These are phyloP conservation scores for Xestia ashworthii DNA, from an alignment of 2,888 invertebrate genomes.

Conservation along the genomic window DNA sequence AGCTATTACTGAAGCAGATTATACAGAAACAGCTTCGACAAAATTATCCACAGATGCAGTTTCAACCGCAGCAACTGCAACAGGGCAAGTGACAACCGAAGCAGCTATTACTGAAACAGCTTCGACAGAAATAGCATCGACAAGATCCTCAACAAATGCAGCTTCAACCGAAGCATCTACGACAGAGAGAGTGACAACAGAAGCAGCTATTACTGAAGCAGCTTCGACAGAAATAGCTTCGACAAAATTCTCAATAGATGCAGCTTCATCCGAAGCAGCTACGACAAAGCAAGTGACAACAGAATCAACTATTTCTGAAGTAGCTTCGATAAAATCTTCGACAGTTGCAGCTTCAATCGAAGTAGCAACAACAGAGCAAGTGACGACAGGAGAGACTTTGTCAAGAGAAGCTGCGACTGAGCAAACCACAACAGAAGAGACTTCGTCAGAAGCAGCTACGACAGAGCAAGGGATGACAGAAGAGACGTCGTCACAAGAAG, in stretches of 20 bases:
- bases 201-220: not conserved
- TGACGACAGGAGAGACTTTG: no score
- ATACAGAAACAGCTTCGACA: not conserved
- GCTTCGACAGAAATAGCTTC: not conserved
- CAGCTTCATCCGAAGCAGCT: conserved; percentile 1
- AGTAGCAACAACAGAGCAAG: not conserved
- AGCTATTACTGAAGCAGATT: not conserved
- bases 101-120: not conserved
- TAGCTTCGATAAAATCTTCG: not conserved
- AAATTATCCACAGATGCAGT: not conserved
- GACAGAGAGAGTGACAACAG: not conserved
- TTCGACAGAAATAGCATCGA: not conserved
- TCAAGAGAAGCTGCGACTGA: no score
- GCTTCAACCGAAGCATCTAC: not conserved
- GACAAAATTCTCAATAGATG: not conserved
- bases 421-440: no score
- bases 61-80: not conserved
- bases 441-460: no score
- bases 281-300: not conserved
- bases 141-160: not conserved
- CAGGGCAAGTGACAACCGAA: not conserved
- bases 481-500: no score
- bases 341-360: no score
- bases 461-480: no score
- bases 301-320: not conserved